These are phyloP conservation scores for Macaria liturata DNA, from an alignment of 2,888 invertebrate species.

Conservation along the genomic window DNA sequence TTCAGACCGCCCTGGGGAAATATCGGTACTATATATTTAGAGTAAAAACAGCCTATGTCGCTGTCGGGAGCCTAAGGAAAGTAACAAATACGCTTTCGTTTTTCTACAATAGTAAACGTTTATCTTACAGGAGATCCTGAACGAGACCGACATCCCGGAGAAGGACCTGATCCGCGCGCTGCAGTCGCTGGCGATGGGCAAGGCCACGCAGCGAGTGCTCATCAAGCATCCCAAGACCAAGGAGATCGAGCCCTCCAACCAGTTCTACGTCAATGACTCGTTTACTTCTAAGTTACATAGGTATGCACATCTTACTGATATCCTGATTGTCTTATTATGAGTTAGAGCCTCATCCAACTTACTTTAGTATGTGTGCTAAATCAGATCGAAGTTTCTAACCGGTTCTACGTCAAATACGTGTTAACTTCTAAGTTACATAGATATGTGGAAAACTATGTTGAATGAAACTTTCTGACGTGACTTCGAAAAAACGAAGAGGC, in stretches of 20 bases:
- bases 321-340: too few species aligned
- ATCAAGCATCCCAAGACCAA: constrained; percentile 98
- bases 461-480: too few species aligned
- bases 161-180: constrained; percentile 97
- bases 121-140: constrained; percentile 90
- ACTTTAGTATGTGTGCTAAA: too few species aligned
- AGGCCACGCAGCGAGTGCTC: constrained; percentile 96
- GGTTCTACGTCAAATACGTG: constrained; percentile 98
- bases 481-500: too few species aligned
- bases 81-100: too few species aligned
- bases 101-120: too few species aligned
- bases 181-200: constrained; percentile 99
- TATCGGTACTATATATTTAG: too few species aligned
- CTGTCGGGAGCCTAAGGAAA: too few species aligned
- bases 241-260: constrained; percentile 96
- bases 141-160: constrained; percentile 99
- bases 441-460: constrained; percentile 55
- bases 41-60: too few species aligned
- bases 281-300: constrained; percentile 98
- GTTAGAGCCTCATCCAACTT: too few species aligned
- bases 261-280: constrained; percentile 98
- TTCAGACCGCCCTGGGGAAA: too few species aligned
- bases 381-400: constrained; percentile 96
- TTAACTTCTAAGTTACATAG: constrained; percentile 98
- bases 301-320: constrained; percentile 72